These are phyloP conservation scores for Myopa tessellatipennis DNA, from an alignment of 2,888 invertebrate species.

Conservation along the genomic window DNA sequence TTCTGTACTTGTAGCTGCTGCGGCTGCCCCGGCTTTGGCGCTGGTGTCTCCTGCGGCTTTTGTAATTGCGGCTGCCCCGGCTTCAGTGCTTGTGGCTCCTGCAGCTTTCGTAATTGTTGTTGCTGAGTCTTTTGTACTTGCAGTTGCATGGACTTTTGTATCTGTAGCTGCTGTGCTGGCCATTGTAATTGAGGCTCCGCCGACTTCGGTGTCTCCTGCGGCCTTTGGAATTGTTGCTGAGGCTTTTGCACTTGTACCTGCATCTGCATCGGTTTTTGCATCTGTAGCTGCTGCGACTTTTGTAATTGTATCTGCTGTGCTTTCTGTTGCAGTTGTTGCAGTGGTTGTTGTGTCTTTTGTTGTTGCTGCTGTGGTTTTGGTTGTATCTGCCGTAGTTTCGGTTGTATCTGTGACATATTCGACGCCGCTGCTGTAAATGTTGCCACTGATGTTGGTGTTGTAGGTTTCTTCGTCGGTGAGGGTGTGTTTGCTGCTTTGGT, in stretches of 20 bases:
- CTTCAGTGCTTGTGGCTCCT: background rate
- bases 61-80: slow-evolving; percentile 19
- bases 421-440: slow-evolving; percentile 7
- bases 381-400: background rate
- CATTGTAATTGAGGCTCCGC: too few species aligned
- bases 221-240: slow-evolving; percentile 1
- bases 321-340: background rate
- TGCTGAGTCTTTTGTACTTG: too few species aligned
- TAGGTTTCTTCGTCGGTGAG: background rate
- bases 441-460: background rate
- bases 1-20: background rate
- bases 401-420: background rate
- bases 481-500: slow-evolving; percentile 25
- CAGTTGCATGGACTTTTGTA: too few species aligned
- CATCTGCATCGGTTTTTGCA: too few species aligned
- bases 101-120: background rate
- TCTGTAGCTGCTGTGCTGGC: background rate
- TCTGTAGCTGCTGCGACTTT: background rate
- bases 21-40: background rate
- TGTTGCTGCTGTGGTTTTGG: slow-evolving; percentile 17
- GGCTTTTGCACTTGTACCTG: too few species aligned
- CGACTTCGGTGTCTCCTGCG: background rate
- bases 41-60: background rate
- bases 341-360: slow-evolving; percentile 16
- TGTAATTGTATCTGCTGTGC: background rate